A percentile compares a stretch with the other conserved stretches of the same genome.
Conservation (phyloP, 2,888 invertebrate genomes). For the Dusona sp. region DNA sequence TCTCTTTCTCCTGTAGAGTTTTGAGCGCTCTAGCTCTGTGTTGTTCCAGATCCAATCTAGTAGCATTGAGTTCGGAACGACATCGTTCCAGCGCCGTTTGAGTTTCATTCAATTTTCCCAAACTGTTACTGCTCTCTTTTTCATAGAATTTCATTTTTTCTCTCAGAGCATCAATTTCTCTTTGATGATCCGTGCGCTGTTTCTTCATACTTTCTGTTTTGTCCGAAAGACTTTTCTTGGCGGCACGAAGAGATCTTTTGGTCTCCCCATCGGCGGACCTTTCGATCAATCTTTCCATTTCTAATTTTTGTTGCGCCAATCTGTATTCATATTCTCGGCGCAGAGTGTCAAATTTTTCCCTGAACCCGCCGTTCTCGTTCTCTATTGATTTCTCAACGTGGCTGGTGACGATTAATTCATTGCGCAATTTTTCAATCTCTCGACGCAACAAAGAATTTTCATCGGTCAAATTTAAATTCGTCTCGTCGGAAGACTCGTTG, state of each 20-base stretch:
- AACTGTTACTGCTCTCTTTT: slow-evolving; percentile 84
- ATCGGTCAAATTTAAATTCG: slow-evolving; percentile 49
- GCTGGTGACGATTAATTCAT: slow-evolving; percentile 85
- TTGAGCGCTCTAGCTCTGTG: slow-evolving; percentile 92
- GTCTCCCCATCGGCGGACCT: slow-evolving; percentile 60
- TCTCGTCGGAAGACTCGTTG: slow-evolving; percentile 51
- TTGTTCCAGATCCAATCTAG: slow-evolving; percentile 88
- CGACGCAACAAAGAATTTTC: slow-evolving; percentile 82
- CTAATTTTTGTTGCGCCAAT: slow-evolving; percentile 67
- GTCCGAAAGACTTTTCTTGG: slow-evolving; percentile 84
- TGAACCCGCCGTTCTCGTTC: slow-evolving; percentile 63
- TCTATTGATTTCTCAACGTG: slow-evolving; percentile 84
- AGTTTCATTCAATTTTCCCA: slow-evolving; percentile 83
- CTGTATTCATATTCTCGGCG: slow-evolving; percentile 70
- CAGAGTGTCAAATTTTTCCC: slow-evolving; percentile 63
- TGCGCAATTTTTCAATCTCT: slow-evolving; percentile 86
- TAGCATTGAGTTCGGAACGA: slow-evolving; percentile 78
- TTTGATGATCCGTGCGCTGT: slow-evolving; percentile 84
- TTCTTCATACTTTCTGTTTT: slow-evolving; percentile 83
- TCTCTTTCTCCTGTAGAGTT: slow-evolving; percentile 92
- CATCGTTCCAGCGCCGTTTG: slow-evolving; percentile 80
- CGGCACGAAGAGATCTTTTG: slow-evolving; percentile 73
- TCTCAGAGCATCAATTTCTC: slow-evolving; percentile 80
- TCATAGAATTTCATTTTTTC: slow-evolving; percentile 85
- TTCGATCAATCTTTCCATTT: slow-evolving; percentile 69